A percentile compares a stretch with the other conserved stretches of the same genome.
These are phyloP conservation scores for Euproctis similis DNA, from an alignment of 2,888 invertebrate genomes.

Conservation along the genomic window DNA sequence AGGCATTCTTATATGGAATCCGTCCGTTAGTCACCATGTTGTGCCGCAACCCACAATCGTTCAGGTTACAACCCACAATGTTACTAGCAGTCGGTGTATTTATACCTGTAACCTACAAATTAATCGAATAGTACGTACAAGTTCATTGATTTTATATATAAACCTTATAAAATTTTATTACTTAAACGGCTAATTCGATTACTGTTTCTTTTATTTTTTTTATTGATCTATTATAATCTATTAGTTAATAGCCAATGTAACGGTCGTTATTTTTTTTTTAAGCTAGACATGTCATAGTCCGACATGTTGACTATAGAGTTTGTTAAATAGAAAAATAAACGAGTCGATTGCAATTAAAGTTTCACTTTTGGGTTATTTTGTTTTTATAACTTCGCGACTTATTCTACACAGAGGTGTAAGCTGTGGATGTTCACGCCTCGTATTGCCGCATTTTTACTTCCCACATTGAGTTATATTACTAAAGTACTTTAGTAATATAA, in stretches of 20 bases:
- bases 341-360: no score
- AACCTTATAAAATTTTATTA: slow-evolving; percentile 22
- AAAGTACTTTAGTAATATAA: no score
- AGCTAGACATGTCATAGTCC: no score
- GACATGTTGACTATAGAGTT: no score
- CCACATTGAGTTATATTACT: no score
- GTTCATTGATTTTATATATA: slow-evolving; percentile 26
- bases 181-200: slow-evolving; percentile 13
- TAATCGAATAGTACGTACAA: slow-evolving; percentile 24
- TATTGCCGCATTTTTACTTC: no score
- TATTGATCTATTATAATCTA: slow-evolving; percentile 18
- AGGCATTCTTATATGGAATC: slow-evolving; percentile 63
- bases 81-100: slow-evolving; percentile 7
- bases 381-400: no score
- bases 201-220: slow-evolving; percentile 17
- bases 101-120: slow-evolving; percentile 19
- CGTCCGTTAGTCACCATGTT: slow-evolving; percentile 56
- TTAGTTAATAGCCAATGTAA: slow-evolving; percentile 9
- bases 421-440: no score
- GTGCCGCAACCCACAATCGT: slow-evolving; percentile 24
- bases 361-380: no score
- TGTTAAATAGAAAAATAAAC: no score
- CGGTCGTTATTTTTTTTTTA: slow-evolving; percentile 10
- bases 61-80: slow-evolving; percentile 7
- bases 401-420: no score